A percentile compares a stretch with the other conserved stretches of the same genome.
These are phyloP conservation scores for Menura novaehollandiae DNA, from an alignment of 2,113 vertebrate species.

Conservation along the genomic window DNA sequence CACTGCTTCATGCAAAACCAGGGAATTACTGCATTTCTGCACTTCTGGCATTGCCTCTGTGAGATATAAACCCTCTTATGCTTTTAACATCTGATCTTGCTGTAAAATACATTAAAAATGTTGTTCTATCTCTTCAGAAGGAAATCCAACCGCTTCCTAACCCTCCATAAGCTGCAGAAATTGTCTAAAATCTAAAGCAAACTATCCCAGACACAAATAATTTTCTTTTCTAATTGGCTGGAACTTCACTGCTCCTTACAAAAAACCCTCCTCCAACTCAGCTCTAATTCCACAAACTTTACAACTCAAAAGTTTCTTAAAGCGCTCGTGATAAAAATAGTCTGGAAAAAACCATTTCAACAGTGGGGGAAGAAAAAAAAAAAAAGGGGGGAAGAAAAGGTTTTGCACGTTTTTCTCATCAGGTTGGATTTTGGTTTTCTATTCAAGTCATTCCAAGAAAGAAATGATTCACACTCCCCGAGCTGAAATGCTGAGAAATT, in stretches of 20 bases:
- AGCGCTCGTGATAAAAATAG: background rate
- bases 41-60: background rate
- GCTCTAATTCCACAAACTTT: background rate
- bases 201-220: conserved; percentile 9
- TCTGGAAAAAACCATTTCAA: background rate
- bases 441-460: conserved; percentile 18
- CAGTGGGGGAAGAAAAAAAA: background rate
- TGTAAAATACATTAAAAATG: background rate
- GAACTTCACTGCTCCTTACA: background rate
- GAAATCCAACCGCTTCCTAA: conserved; percentile 16
- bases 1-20: background rate
- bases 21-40: background rate
- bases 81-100: background rate
- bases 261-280: background rate
- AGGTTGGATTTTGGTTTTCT: background rate
- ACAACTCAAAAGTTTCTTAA: background rate
- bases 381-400: background rate
- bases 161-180: background rate
- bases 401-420: conserved; percentile 47
- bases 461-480: background rate
- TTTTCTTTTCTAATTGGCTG: conserved; percentile 32
- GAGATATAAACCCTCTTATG: background rate
- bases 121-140: background rate
- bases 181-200: conserved; percentile 2
- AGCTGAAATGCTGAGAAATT: background rate